These are phyloP conservation scores for Monoplex corrugatus DNA, from an alignment of 2,888 invertebrate species.

Conservation along the genomic window DNA sequence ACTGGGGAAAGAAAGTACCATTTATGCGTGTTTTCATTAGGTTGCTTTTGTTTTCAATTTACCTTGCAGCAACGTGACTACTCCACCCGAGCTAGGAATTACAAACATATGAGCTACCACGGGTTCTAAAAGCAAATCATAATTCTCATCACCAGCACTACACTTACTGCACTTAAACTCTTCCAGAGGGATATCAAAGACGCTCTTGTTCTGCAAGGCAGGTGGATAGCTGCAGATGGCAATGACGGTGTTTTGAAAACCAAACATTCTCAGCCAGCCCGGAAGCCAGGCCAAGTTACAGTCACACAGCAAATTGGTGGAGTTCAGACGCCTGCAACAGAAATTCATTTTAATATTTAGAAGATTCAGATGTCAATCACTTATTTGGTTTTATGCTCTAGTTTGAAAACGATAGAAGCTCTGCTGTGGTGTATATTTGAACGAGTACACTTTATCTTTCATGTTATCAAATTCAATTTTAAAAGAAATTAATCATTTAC, in stretches of 20 bases:
- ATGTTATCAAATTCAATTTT: no score
- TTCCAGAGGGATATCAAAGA: conserved; percentile 85
- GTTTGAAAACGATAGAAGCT: no score
- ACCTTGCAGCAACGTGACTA: no score
- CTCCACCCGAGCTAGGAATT: neutral
- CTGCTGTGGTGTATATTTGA: no score
- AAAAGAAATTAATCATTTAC: no score
- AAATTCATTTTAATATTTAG: neutral
- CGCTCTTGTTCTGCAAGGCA: conserved; percentile 87
- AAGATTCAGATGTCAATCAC: no score
- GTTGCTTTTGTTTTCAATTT: no score
- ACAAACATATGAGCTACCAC: neutral
- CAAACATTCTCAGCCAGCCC: conserved; percentile 86
- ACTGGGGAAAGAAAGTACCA: no score
- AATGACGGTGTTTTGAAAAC: conserved; percentile 85
- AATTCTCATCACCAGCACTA: no score
- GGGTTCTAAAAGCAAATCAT: neutral
- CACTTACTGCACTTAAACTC: conserved; percentile 83
- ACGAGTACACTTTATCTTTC: no score
- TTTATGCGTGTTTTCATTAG: no score
- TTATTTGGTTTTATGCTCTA: no score
- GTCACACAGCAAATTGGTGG: conserved; percentile 92
- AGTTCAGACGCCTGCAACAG: conserved; percentile 84
- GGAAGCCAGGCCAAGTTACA: conserved; percentile 94
- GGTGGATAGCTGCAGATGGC: conserved; percentile 92